phyloP scores from a whole-genome alignment of 2,113 vertebrate genomes.

The Mus spicilegus region DNA sequence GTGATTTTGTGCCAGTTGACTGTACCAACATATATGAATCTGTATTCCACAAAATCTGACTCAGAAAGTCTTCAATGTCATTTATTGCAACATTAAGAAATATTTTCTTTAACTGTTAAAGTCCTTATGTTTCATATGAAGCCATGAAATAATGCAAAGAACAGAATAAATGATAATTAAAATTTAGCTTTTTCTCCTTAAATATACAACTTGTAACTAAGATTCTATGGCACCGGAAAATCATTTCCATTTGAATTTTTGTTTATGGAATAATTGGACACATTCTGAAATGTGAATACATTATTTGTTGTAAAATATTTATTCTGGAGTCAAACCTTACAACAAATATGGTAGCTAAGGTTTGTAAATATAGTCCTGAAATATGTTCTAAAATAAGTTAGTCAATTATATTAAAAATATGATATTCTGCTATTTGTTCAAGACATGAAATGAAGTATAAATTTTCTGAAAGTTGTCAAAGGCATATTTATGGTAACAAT shows the following conservation, averaged over 20 bases:
- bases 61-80: neutral
- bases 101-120: neutral
- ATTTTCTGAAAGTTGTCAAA: neutral
- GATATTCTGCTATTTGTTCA: neutral
- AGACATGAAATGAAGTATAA: neutral
- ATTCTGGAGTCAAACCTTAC: neutral
- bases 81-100: neutral
- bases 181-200: neutral
- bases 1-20: neutral
- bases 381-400: neutral
- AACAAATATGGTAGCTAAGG: constrained; percentile 1
- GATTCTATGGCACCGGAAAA: neutral
- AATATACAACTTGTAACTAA: neutral
- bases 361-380: neutral
- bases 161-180: constrained; percentile 4
- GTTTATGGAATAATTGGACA: constrained; percentile 8
- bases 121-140: neutral
- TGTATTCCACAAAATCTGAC: neutral
- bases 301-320: neutral
- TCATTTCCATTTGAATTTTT: neutral
- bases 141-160: neutral
- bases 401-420: neutral
- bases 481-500: neutral
- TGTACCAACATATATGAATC: neutral
- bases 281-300: neutral